These are phyloP conservation scores for Isurus oxyrinchus DNA, from an alignment of 2,113 vertebrate genomes.

Conservation along the genomic window DNA sequence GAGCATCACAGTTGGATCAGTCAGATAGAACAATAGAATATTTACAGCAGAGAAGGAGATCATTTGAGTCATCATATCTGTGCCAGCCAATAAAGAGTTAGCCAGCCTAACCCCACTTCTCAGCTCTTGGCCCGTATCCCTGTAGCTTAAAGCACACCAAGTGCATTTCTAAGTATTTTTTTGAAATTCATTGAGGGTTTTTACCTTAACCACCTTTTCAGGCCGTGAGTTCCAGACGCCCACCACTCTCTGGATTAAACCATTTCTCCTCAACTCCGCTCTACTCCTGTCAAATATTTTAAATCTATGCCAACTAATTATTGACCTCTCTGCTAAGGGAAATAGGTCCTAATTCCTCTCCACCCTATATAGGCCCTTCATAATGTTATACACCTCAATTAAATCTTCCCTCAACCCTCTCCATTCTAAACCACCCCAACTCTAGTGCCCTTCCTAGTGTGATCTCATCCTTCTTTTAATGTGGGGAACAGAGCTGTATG, in stretches of 20 bases:
- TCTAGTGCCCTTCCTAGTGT: not conserved
- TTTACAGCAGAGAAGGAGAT: not conserved
- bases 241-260: not conserved
- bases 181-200: not conserved
- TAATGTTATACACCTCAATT: not conserved
- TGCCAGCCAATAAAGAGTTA: not conserved
- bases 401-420: not conserved
- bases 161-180: not conserved
- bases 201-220: not conserved
- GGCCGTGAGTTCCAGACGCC: not conserved
- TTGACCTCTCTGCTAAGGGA: not conserved
- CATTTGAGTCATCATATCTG: not conserved
- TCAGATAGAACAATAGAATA: not conserved
- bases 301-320: no score
- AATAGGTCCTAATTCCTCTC: not conserved
- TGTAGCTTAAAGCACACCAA: not conserved
- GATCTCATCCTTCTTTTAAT: not conserved
- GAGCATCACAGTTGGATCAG: not conserved
- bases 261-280: not conserved
- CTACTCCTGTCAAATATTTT: no score
- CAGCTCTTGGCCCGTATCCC: not conserved
- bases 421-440: not conserved
- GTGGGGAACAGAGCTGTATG: not conserved
- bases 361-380: not conserved
- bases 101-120: not conserved